These are phyloP conservation scores for Syrista parreyssii DNA, from an alignment of 2,888 invertebrate species.

Conservation along the genomic window DNA sequence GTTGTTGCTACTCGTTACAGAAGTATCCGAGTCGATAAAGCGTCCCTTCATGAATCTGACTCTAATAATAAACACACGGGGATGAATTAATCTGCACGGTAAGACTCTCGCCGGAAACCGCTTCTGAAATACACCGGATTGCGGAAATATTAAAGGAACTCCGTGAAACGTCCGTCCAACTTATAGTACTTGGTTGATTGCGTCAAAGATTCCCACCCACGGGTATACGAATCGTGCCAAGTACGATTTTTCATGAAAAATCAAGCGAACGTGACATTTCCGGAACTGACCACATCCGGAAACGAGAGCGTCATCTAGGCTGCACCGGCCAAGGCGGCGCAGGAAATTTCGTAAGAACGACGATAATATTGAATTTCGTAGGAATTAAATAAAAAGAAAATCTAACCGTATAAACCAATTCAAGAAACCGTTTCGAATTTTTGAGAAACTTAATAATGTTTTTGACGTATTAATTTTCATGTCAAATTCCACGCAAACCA, in stretches of 20 bases:
- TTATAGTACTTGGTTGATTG: conserved; percentile 12
- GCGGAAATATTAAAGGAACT: conserved; percentile 32
- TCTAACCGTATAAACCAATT: background rate
- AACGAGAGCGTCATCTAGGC: background rate
- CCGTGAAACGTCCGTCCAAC: conserved; percentile 13
- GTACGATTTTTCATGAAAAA: background rate
- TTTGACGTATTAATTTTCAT: background rate
- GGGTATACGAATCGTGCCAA: background rate
- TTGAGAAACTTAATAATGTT: background rate
- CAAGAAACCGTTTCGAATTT: background rate
- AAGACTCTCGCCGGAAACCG: conserved; percentile 30
- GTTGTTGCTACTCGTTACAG: background rate
- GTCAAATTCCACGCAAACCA: conserved; percentile 18
- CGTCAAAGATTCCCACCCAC: conserved; percentile 17
- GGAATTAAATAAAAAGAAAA: background rate
- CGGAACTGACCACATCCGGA: background rate
- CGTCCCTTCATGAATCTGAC: background rate
- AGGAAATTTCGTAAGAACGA: background rate
- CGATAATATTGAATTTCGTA: background rate
- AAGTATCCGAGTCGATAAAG: background rate
- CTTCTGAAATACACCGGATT: conserved; percentile 20
- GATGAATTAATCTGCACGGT: conserved; percentile 22
- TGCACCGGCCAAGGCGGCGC: background rate
- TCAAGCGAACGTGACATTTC: conserved; percentile 1
- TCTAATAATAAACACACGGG: conserved; percentile 11